phyloP scores from a whole-genome alignment of 2,113 vertebrate species.

The Gymnarchus niloticus region DNA sequence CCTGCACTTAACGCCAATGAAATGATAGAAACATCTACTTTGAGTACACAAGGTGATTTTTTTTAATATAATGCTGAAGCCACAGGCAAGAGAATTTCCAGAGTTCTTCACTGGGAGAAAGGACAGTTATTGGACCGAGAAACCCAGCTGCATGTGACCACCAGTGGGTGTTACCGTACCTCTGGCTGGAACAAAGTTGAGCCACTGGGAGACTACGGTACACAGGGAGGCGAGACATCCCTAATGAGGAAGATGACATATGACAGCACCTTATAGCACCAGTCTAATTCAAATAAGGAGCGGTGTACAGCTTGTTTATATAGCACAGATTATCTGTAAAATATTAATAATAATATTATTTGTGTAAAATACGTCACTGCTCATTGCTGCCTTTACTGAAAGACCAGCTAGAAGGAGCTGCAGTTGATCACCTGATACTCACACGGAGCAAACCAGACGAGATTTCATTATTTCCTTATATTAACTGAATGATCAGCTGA shows the following conservation, averaged over 20 bases:
- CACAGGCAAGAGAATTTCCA: not conserved
- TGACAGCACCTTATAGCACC: not conserved
- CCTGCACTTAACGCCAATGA: not conserved
- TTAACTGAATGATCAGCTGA: not conserved
- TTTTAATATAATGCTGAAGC: not conserved
- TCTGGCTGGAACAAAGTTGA: not conserved
- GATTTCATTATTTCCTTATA: not conserved
- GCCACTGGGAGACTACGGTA: not conserved
- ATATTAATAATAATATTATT: not conserved
- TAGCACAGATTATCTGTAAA: not conserved
- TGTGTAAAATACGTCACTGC: not conserved
- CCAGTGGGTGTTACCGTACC: not conserved
- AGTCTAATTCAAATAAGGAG: not conserved
- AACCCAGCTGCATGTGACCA: not conserved
- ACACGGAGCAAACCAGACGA: not conserved
- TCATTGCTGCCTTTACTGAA: not conserved
- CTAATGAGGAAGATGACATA: not conserved
- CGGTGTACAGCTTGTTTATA: not conserved
- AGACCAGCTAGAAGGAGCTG: not conserved
- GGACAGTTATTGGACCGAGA: not conserved
- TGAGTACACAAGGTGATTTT: not conserved
- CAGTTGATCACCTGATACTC: not conserved
- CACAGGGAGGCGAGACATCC: slow-evolving; percentile 1
- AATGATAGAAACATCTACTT: not conserved
- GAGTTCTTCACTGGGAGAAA: not conserved